Base-by-base conservation (phyloP, 2,888 invertebrate genomes). In the Trypoxylon attenuatum region DNA sequence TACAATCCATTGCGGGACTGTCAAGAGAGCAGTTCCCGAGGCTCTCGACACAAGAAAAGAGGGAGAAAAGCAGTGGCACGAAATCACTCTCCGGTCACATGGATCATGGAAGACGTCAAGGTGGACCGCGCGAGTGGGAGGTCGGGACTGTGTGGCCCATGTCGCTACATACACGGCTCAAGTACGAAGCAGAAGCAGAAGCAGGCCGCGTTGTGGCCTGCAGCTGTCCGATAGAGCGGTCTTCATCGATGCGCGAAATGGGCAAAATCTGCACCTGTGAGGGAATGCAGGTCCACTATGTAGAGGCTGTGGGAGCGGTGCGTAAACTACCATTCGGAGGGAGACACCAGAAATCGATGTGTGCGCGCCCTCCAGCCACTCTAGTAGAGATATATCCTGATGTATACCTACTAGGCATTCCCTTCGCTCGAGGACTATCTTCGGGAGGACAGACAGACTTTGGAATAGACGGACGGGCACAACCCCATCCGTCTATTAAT, bases 401-500 rank as follows among this genome's bases (percentile, higher is more conserved):
- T 13, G 33, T 33, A 13, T 13, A 33, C 33, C 33, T 13, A n/a
- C 13, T 5, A 5, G 4, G 13, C 33, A 4, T 8, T 33, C 13
- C n/a, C 33, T 13, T 13, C 33, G 13, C 29, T 38, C 25, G 50
- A 39, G 46, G 55, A 43, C 42, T 49, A 57, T 61, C 66, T 46
- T 27, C n/a, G 16, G 29, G 45, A 39, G 59, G 62, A 62, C 55
- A 49, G 52, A 49, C 54, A 23, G 55, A 15, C 23, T 39, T 41
- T n/a, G 13, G 43, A 22, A 52, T 53, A 19, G 54, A 64, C n/a
- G n/a, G n/a, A n/a, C n/a, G n/a, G n/a, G n/a, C n/a, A n/a, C 71
- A 69, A 71, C 70, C 68, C 72, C 58, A 73, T 79, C 68, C 72
- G 75, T 81, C 81, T 76, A 78, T 82, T 81, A 82, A 82, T 79